A percentile compares a stretch with the other conserved stretches of the same genome.
Conservation (phyloP, 2,113 vertebrate genomes). For the Anolis sagrei region DNA sequence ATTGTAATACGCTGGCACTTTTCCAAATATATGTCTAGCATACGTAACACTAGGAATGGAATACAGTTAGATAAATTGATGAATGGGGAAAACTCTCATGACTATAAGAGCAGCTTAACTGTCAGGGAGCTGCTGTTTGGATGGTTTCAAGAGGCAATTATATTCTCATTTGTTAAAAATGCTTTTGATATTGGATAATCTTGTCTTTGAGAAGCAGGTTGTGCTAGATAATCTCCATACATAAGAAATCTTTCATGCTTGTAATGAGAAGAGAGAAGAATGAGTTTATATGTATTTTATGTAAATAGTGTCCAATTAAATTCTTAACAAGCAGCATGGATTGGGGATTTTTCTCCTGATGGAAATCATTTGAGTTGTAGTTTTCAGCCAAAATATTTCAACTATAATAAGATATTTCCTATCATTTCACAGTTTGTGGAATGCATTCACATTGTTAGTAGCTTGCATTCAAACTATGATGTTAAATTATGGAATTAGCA, state of each 20-base stretch:
- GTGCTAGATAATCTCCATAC: background rate
- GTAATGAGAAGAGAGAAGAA: background rate
- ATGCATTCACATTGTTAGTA: background rate
- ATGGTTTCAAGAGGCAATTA: background rate
- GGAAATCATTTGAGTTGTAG: background rate
- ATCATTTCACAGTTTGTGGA: background rate
- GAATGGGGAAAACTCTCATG: background rate
- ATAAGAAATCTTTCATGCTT: background rate
- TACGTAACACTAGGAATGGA: background rate
- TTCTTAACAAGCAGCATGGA: background rate
- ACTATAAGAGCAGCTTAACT: background rate
- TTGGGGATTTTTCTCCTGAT: background rate
- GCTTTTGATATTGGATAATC: slow-evolving; percentile 7
- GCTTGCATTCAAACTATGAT: background rate
- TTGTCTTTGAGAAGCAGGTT: background rate
- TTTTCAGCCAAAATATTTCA: background rate
- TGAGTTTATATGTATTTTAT: background rate
- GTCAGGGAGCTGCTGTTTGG: background rate
- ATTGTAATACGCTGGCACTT: background rate
- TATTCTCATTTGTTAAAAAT: background rate
- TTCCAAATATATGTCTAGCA: background rate
- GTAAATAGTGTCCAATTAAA: slow-evolving; percentile 17
- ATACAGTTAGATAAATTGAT: background rate
- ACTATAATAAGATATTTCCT: background rate
- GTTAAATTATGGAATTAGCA: background rate